These are phyloP conservation scores for Apostichopus japonicus DNA, from an alignment of 35 echinoderm and acorn worm genomes.

Conservation along the genomic window DNA sequence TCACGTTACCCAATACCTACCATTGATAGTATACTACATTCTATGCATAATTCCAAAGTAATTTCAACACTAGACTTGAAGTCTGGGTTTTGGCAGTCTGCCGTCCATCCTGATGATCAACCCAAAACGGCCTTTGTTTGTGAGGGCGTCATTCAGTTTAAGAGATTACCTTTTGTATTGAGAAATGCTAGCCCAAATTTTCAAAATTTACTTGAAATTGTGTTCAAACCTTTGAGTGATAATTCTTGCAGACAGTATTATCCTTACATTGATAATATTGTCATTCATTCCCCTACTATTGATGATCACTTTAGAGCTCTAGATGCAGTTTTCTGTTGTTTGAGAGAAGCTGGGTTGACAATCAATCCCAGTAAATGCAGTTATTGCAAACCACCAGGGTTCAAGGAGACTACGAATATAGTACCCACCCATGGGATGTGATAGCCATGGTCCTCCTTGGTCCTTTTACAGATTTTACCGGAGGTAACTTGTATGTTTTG, in stretches of 20 bases:
- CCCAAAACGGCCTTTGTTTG: conserved; percentile 30
- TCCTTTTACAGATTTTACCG: conserved; percentile 30
- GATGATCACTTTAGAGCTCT: conserved; percentile 7
- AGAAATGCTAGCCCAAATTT: conserved; percentile 34
- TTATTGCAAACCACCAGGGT: not conserved
- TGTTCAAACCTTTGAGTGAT: not conserved
- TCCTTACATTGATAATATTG: conserved; percentile 43
- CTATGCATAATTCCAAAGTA: not conserved
- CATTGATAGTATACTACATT: conserved; percentile 28
- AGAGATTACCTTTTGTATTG: not conserved
- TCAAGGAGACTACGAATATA: conserved; percentile 2
- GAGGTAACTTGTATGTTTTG: conserved; percentile 19
- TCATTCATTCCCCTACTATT: not conserved
- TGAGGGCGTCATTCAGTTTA: conserved; percentile 24
- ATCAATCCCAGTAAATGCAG: conserved; percentile 7
- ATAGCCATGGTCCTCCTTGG: conserved; percentile 1
- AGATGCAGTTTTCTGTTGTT: not conserved
- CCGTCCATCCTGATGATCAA: not conserved
- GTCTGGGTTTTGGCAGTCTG: conserved; percentile 20
- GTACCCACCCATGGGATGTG: not conserved
- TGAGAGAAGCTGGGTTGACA: conserved; percentile 1
- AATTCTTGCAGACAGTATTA: not conserved
- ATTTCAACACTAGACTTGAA: conserved; percentile 18
- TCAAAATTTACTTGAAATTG: conserved; percentile 17
- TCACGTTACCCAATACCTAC: not conserved